Evolutionary conservation across 2,888 invertebrate genomes (phyloP).

Genomic region (Digitonthophagus gazella): DNA sequence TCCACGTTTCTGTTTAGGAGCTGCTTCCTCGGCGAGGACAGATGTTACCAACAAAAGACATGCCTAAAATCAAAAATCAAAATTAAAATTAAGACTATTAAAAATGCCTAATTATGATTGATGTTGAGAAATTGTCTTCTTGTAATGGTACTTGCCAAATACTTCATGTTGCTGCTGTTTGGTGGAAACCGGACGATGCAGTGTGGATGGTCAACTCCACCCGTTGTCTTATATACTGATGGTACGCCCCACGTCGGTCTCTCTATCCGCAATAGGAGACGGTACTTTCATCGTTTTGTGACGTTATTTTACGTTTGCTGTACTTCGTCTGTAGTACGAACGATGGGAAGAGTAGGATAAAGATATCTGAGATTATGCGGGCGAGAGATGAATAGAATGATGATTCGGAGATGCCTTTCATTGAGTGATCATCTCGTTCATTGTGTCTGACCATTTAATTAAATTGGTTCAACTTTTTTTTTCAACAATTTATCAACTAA

Average conservation of each 20-base stretch:
- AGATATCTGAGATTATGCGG: neutral
- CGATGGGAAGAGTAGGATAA: neutral
- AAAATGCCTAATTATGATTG: neutral
- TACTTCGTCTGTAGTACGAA: neutral
- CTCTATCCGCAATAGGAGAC: conserved; percentile 19
- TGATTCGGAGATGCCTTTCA: neutral
- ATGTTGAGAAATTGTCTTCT: neutral
- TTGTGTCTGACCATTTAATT: too few species aligned
- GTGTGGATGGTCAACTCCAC: conserved; percentile 25
- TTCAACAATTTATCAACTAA: too few species aligned
- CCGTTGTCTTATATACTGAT: conserved; percentile 27
- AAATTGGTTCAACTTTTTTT: too few species aligned
- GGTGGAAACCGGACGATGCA: conserved; percentile 24
- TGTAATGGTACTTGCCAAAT: conserved; percentile 22
- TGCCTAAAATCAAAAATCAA: conserved; percentile 18
- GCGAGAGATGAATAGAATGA: neutral
- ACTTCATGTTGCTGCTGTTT: conserved; percentile 25
- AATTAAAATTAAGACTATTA: neutral
- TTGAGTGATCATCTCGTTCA: neutral
- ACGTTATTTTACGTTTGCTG: neutral
- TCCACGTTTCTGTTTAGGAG: conserved; percentile 27
- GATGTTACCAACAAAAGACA: conserved; percentile 25
- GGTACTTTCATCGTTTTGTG: conserved; percentile 19
- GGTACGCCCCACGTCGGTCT: conserved; percentile 21
- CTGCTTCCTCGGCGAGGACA: conserved; percentile 23